Base-by-base conservation (phyloP, 2,888 invertebrate genomes). In the Aethes cnicana region DNA sequence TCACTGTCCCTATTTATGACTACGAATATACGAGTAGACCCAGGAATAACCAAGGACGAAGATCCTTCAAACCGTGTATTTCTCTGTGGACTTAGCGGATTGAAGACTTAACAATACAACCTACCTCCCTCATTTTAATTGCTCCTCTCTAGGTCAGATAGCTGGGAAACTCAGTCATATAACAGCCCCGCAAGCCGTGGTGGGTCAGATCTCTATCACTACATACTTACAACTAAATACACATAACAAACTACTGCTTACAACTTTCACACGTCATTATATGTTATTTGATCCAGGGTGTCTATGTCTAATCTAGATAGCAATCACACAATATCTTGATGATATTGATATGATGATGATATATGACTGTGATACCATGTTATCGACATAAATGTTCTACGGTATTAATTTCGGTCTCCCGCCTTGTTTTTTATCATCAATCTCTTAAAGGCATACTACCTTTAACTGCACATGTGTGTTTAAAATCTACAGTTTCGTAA, bases 251-350 rank as follows among this genome's bases (percentile, higher is more conserved):
- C 50, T 36, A 43, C 21, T 39, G 36, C n/a, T n/a, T n/a, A n/a
- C n/a, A n/a, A 30, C 26, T 37, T 50, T 50, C 50, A 25, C 50
- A 50, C 20, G 50, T 30, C 35, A 23, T 18, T 33, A 33, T 26
- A 26, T 36, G 23, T 39, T 32, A 50, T 37, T 47, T 28, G 36
- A 50, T 37, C 43, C 23, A 39, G 36, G 35, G 28, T 43, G 17
- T 50, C 12, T 37, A n/a, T 37, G 28, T 50, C 36, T 36, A n/a
- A 37, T 44, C 30, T 44, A 43, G 36, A 50, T 50, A 23, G 18
- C 26, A 50, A 44, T 50, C 44, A 28, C 30, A 47, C 12, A 37
- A 21, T 44, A 50, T 50, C 35, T 43, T 43, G 36, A 50, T 50
- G 37, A 21, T 35, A 42, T 50, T 50, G 36, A 28, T 35, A 43